These are phyloP conservation scores for Falco concolor DNA, from an alignment of 2,797 vertebrate species.

Conservation along the genomic window DNA sequence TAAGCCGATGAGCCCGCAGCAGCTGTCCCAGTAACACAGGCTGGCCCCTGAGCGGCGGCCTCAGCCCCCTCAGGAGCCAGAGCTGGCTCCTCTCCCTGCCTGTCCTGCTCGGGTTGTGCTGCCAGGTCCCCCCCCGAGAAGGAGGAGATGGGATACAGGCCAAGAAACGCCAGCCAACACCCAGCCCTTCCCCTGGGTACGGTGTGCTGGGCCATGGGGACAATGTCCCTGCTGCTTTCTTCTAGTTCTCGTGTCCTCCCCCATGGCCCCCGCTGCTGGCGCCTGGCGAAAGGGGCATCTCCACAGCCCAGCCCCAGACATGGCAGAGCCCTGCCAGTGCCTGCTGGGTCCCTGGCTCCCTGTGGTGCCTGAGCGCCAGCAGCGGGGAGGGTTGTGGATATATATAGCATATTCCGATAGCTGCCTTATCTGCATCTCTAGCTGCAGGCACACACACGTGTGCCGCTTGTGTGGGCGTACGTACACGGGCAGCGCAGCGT, in stretches of 20 bases:
- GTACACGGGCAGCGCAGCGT: accelerated
- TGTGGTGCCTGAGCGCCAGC: background rate
- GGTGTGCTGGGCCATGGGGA: background rate
- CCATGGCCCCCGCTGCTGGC: accelerated
- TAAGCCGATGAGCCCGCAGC: background rate
- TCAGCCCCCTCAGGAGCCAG: background rate
- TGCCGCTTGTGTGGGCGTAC: background rate
- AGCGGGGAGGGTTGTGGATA: background rate
- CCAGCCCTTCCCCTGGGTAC: background rate
- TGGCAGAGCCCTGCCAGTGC: background rate
- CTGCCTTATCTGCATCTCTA: background rate
- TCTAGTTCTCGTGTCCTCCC: background rate
- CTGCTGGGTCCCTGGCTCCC: background rate
- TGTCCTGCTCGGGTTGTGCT: background rate
- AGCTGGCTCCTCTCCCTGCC: conserved; percentile 5
- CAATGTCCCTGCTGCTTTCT: background rate
- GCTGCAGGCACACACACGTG: background rate
- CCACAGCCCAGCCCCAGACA: accelerated
- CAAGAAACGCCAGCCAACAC: background rate
- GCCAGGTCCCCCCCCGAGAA: background rate
- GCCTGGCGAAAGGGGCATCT: background rate
- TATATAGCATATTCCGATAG: background rate
- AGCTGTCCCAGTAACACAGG: conserved; percentile 14
- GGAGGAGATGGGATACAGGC: background rate
- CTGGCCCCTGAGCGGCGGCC: background rate